These are phyloP conservation scores for Hyposoter dolosus DNA, from an alignment of 2,888 invertebrate species.

Conservation along the genomic window DNA sequence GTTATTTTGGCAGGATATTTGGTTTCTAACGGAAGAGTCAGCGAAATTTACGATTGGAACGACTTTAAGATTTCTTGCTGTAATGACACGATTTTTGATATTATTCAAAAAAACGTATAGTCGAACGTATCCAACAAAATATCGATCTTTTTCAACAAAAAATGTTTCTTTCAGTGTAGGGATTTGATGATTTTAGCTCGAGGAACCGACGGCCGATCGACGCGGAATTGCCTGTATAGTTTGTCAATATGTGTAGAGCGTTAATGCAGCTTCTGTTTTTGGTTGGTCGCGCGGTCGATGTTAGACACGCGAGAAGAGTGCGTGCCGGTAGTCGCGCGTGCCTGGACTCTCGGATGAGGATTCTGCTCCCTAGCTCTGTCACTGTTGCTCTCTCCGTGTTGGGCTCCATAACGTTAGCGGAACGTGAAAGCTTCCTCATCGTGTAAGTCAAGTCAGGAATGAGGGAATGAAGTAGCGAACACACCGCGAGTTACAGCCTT, in stretches of 20 bases:
- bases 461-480: conserved; percentile 62
- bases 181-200: not conserved
- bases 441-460: conserved; percentile 60
- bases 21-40: no score
- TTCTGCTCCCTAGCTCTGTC: conserved; percentile 21
- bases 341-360: conserved; percentile 72
- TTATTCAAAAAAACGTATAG: no score
- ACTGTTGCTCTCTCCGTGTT: conserved; percentile 28
- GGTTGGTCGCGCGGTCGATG: conserved; percentile 50
- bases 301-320: conserved; percentile 71
- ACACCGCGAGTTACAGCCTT: conserved; percentile 55
- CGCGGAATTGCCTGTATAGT: conserved; percentile 3
- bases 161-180: no score
- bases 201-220: not conserved
- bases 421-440: conserved; percentile 32
- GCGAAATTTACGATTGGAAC: no score
- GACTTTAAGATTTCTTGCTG: no score
- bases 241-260: not conserved
- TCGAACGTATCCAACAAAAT: no score
- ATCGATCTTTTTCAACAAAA: no score
- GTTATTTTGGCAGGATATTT: no score
- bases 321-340: conserved; percentile 78
- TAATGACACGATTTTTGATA: no score
- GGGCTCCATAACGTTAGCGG: conserved; percentile 16
- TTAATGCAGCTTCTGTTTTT: conserved; percentile 49